phyloP scores from a whole-genome alignment of 2,888 invertebrate genomes.

The Conomelus anceps region DNA sequence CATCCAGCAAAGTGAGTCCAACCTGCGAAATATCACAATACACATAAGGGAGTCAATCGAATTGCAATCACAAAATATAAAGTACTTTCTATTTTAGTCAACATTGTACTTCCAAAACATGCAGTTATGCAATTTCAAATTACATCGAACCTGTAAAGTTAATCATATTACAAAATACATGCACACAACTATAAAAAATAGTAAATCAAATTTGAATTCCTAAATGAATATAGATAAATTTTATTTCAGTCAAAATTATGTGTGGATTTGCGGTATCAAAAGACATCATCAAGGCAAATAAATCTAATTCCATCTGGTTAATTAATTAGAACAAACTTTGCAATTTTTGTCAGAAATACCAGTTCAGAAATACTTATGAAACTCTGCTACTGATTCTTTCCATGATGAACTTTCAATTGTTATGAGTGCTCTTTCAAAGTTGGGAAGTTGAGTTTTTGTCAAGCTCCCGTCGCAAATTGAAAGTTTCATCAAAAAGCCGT shows the following conservation, averaged over 20 bases:
- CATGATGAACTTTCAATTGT: neutral
- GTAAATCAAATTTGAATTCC: no score
- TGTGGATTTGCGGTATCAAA: neutral
- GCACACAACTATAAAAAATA: no score
- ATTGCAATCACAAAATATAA: neutral
- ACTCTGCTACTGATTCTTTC: neutral
- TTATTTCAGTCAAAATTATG: no score
- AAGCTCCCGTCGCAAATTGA: neutral
- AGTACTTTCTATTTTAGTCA: no score
- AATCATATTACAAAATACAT: no score
- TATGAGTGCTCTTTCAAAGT: neutral
- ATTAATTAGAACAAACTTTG: neutral
- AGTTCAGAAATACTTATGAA: no score
- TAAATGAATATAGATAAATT: no score
- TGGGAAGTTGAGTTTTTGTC: neutral
- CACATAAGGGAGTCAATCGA: neutral
- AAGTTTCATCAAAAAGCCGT: no score
- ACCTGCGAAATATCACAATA: neutral
- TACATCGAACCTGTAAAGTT: no score
- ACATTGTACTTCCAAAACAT: no score
- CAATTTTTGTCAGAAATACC: neutral
- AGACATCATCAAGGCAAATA: neutral
- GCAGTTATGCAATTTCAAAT: no score
- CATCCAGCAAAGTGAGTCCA: neutral
- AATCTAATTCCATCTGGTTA: neutral